phyloP scores from a whole-genome alignment of 1,140 invertebrate species.

The Hylaeus volcanicus region DNA sequence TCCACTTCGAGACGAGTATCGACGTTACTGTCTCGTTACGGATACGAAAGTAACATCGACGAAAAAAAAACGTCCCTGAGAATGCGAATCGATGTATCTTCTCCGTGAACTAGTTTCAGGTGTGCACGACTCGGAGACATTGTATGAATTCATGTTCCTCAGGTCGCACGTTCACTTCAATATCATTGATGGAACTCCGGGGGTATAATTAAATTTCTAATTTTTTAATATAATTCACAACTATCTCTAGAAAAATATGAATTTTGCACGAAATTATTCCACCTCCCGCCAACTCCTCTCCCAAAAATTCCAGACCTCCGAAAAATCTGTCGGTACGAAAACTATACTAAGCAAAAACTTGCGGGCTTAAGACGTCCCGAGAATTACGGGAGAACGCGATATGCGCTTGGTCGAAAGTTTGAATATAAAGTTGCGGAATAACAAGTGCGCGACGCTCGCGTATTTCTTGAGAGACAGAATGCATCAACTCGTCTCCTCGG shows the following conservation, averaged over 20 bases:
- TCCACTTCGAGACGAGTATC: not conserved
- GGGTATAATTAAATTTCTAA: no score
- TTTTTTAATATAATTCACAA: no score
- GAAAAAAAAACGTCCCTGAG: not conserved
- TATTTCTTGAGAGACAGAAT: slow-evolving; percentile 12
- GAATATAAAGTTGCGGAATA: slow-evolving; percentile 6
- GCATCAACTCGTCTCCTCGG: not conserved
- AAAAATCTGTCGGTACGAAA: no score
- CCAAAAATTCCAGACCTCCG: no score
- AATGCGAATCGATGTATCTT: not conserved
- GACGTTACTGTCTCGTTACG: not conserved
- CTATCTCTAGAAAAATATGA: no score
- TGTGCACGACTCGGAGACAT: no score
- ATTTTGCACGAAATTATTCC: no score
- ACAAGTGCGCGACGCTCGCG: not conserved
- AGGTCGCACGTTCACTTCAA: no score
- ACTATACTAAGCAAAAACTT: not conserved
- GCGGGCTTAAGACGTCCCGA: not conserved
- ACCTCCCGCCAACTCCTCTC: no score
- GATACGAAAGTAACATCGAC: not conserved
- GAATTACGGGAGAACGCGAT: not conserved
- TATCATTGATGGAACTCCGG: no score
- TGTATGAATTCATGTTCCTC: no score
- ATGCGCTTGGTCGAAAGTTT: not conserved
- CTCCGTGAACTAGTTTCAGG: no score